These are phyloP conservation scores for Tenebrio molitor DNA, from an alignment of 1,140 invertebrate species.

Conservation along the genomic window DNA sequence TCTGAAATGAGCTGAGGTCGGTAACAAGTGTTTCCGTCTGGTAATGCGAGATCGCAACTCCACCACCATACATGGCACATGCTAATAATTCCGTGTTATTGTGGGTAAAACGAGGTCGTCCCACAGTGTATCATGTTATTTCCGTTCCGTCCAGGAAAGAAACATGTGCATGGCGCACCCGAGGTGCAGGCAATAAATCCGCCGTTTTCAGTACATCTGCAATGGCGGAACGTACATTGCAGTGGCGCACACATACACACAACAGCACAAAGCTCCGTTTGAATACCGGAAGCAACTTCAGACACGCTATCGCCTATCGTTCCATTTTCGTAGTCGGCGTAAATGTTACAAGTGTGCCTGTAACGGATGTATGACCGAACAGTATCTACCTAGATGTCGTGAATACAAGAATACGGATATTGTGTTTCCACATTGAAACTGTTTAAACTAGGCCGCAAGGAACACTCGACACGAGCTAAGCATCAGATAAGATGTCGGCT, in stretches of 20 bases:
- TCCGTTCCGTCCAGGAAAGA: slow-evolving; percentile 21
- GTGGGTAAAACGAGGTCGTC: too few relatives aligned
- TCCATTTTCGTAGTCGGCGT: slow-evolving; percentile 3
- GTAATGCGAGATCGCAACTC: too few relatives aligned
- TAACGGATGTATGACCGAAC: slow-evolving; percentile 35
- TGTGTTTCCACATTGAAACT: slow-evolving; percentile 37
- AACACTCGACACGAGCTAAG: slow-evolving; percentile 39
- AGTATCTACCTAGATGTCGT: slow-evolving; percentile 29
- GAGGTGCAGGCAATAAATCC: slow-evolving; percentile 10
- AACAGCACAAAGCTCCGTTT: neutral
- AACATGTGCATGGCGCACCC: slow-evolving; percentile 1
- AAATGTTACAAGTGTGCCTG: slow-evolving; percentile 3
- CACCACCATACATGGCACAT: too few relatives aligned
- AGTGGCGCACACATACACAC: slow-evolving; percentile 1
- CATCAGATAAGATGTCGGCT: slow-evolving; percentile 16
- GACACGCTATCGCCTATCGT: slow-evolving; percentile 14
- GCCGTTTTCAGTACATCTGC: slow-evolving; percentile 28
- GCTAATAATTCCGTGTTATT: too few relatives aligned
- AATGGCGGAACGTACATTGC: neutral
- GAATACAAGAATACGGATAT: slow-evolving; percentile 38
- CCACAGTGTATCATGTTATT: neutral
- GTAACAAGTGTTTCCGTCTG: too few relatives aligned
- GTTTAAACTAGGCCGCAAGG: slow-evolving; percentile 35
- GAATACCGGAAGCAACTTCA: slow-evolving; percentile 12
- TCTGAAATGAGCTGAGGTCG: too few relatives aligned